Conservation (phyloP, 2,113 vertebrate genomes). For the Vombatus ursinus region DNA sequence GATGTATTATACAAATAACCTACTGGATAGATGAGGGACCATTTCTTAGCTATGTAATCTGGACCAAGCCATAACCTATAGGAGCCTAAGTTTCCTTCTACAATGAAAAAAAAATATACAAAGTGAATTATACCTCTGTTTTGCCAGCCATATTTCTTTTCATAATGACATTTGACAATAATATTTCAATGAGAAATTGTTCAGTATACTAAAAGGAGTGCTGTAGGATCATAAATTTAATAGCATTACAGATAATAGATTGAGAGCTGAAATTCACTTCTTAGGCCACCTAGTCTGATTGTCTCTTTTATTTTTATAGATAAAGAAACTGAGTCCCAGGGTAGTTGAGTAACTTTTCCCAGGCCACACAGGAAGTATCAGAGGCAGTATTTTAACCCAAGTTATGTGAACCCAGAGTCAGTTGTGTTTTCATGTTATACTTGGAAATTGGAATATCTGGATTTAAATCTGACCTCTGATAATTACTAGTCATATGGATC, state of each 20-base stretch:
- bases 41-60: neutral
- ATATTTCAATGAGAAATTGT: neutral
- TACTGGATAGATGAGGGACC: neutral
- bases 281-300: neutral
- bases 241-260: neutral
- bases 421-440: neutral
- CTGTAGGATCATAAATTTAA: neutral
- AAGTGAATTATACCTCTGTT: neutral
- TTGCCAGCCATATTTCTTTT: neutral
- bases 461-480: neutral
- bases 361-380: neutral
- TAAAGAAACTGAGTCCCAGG: neutral
- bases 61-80: neutral
- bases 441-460: neutral
- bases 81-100: neutral
- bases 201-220: neutral
- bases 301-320: neutral
- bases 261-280: neutral
- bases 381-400: neutral
- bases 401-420: neutral
- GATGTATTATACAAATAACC: neutral
- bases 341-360: neutral
- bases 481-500: neutral
- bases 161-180: neutral
- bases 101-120: neutral